phyloP scores from a whole-genome alignment of 2,888 invertebrate species.

The Mactromeris polynyma region DNA sequence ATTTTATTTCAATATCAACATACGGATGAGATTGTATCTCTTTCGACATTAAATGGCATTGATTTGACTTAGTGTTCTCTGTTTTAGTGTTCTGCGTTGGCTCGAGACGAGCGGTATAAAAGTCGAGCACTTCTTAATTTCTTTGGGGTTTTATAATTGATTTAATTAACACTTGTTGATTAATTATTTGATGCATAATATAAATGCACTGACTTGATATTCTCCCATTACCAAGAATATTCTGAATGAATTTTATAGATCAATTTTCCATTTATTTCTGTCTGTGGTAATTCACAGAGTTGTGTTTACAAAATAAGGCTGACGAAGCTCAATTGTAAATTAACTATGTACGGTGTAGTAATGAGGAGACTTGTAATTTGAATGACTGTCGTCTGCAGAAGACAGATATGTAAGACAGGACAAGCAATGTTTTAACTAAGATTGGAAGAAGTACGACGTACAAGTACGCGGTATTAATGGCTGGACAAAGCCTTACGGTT shows the following conservation, averaged over 20 bases:
- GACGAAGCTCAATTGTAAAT: constrained; percentile 1
- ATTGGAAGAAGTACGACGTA: neutral
- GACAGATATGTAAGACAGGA: neutral
- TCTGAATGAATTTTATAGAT: neutral
- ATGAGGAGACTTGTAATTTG: neutral
- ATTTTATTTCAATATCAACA: too few species aligned
- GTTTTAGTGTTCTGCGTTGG: neutral
- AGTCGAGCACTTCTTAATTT: neutral
- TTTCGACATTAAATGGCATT: neutral
- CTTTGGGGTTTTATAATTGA: neutral
- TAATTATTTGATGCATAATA: neutral
- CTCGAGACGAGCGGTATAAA: neutral
- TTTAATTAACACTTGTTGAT: neutral
- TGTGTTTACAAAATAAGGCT: neutral
- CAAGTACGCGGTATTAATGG: too few species aligned
- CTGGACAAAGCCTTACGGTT: too few species aligned
- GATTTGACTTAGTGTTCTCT: neutral
- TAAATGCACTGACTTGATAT: neutral
- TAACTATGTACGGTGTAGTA: neutral
- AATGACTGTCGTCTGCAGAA: neutral
- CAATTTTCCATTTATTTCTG: neutral
- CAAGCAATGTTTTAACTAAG: neutral
- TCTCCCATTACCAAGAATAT: neutral
- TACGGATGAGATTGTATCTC: neutral
- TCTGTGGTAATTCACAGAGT: neutral